Evolutionary conservation across 2,113 vertebrate species (phyloP).

Genomic region (Arizona elegans): DNA sequence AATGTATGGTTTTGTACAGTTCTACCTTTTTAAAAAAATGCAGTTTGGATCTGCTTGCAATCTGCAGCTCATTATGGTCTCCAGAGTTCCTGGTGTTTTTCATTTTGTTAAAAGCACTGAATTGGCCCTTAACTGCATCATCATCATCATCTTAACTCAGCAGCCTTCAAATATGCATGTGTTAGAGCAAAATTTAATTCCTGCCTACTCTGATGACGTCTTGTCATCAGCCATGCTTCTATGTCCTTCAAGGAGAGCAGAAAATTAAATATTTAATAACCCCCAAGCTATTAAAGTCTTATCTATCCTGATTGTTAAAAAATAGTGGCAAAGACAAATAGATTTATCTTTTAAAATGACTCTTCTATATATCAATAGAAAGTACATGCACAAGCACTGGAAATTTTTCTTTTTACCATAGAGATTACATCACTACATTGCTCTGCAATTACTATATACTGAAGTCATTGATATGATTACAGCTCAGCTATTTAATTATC

Average conservation of each 20-base stretch:
- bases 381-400: neutral
- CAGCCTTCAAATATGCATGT: neutral
- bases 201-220: neutral
- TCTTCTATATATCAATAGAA: neutral
- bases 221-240: neutral
- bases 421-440: neutral
- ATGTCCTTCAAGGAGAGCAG: neutral
- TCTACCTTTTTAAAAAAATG: neutral
- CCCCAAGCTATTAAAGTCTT: neutral
- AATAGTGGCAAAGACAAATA: neutral
- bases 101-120: neutral
- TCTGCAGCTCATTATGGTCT: neutral
- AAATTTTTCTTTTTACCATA: neutral
- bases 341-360: neutral
- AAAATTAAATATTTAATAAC: neutral
- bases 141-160: neutral
- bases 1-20: slow-evolving; percentile 1
- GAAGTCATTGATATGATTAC: neutral
- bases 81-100: neutral
- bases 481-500: neutral
- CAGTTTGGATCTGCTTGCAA: neutral
- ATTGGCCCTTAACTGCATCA: neutral
- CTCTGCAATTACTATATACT: neutral
- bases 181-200: neutral
- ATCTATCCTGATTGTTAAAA: neutral